Percentiles rank a stretch among this genome's conserved stretches.
phyloP scores from a whole-genome alignment of 1,140 invertebrate genomes.

The Mercenaria mercenaria region DNA sequence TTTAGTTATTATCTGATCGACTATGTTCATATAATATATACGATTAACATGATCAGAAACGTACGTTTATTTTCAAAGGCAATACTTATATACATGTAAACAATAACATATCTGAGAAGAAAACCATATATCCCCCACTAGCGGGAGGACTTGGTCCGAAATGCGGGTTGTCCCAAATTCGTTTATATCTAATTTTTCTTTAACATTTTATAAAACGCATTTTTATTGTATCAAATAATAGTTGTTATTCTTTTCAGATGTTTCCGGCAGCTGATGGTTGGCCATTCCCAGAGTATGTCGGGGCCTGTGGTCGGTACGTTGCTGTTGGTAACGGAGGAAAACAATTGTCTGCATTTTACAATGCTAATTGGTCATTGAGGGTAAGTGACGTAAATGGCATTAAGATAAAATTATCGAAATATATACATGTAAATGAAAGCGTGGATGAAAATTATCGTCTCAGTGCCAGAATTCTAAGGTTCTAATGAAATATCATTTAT shows the following conservation, averaged over 20 bases:
- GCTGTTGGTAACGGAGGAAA: slow-evolving; percentile 89
- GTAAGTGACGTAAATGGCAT: slow-evolving; percentile 76
- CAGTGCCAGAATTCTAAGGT: not conserved
- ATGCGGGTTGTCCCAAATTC: too few species aligned
- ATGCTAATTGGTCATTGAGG: slow-evolving; percentile 88
- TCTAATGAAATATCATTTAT: not conserved
- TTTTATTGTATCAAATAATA: too few species aligned
- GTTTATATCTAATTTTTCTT: too few species aligned
- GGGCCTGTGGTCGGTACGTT: slow-evolving; percentile 90
- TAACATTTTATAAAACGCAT: too few species aligned
- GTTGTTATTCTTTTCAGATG: slow-evolving; percentile 87
- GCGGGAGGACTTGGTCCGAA: too few species aligned
- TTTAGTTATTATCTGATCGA: too few species aligned
- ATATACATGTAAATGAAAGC: not conserved
- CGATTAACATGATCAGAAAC: too few species aligned
- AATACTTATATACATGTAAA: too few species aligned
- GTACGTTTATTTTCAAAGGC: too few species aligned
- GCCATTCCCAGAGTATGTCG: slow-evolving; percentile 91
- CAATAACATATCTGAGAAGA: too few species aligned
- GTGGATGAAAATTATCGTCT: not conserved
- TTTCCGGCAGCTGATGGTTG: slow-evolving; percentile 88
- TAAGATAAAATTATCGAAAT: not conserved
- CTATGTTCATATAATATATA: too few species aligned
- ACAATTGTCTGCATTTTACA: slow-evolving; percentile 87
- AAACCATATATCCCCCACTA: too few species aligned